A percentile compares a stretch with the other conserved stretches of the same genome.
phyloP scores from a whole-genome alignment of 1,140 invertebrate genomes.

The Metaphire vulgaris region DNA sequence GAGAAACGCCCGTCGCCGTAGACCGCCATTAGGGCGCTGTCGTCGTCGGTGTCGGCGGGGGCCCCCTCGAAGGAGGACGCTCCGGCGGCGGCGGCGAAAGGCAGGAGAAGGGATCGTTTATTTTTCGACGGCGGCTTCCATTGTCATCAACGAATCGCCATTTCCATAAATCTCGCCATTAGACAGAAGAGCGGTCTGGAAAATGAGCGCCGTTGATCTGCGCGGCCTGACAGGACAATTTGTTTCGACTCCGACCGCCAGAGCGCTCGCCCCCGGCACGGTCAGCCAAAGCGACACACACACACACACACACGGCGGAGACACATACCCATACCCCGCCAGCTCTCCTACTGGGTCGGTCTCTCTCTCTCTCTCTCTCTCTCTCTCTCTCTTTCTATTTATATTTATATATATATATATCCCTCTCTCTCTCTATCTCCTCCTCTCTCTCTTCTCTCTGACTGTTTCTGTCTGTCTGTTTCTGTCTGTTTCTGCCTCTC shows the following conservation, averaged over 20 bases:
- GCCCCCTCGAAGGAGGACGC: no score
- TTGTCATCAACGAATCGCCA: neutral
- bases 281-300: neutral
- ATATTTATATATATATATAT: neutral
- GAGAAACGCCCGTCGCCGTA: no score
- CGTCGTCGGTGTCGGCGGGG: no score
- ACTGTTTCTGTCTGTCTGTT: neutral
- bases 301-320: neutral
- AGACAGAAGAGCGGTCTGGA: neutral
- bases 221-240: neutral
- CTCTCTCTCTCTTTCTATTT: neutral
- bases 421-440: neutral
- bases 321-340: neutral
- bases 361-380: neutral
- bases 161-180: neutral
- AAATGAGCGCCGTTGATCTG: neutral
- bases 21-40: no score
- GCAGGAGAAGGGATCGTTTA: neutral
- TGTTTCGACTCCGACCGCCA: neutral
- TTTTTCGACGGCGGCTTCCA: neutral
- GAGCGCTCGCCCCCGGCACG: no score
- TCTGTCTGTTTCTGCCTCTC: neutral
- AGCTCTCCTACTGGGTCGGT: neutral
- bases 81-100: no score
- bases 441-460: neutral